These are phyloP conservation scores for Poeciliopsis occidentalis DNA, from an alignment of 2,113 vertebrate genomes.

Conservation along the genomic window DNA sequence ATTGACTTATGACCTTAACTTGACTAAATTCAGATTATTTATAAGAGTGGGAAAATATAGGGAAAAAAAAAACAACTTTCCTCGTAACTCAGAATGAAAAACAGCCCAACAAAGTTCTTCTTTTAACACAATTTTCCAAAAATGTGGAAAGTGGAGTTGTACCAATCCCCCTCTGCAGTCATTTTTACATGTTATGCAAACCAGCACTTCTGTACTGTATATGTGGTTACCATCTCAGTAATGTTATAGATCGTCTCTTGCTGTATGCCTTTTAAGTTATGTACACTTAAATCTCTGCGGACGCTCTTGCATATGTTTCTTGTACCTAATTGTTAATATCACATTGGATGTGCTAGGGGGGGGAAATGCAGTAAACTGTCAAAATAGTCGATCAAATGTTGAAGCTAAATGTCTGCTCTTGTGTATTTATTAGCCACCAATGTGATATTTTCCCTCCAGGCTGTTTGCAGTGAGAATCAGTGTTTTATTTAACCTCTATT, in stretches of 20 bases:
- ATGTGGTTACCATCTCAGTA: conserved; percentile 19
- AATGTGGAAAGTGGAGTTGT: conserved; percentile 24
- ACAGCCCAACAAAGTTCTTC: not conserved
- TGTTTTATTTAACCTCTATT: conserved; percentile 47
- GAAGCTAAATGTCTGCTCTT: conserved; percentile 45
- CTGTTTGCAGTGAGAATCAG: conserved; percentile 41
- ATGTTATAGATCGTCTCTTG: conserved; percentile 12
- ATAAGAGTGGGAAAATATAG: not conserved
- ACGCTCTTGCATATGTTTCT: conserved; percentile 43
- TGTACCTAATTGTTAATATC: conserved; percentile 57
- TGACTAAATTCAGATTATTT: not conserved
- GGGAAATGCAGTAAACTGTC: conserved; percentile 33
- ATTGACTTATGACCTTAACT: not conserved
- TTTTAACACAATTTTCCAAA: not conserved
- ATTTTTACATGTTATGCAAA: conserved; percentile 38
- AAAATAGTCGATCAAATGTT: conserved; percentile 54
- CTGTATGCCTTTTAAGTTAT: conserved; percentile 37
- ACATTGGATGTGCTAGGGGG: conserved; percentile 26
- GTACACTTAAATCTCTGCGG: conserved; percentile 28
- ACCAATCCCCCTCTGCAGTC: conserved; percentile 35
- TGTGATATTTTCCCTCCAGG: conserved; percentile 43
- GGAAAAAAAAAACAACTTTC: no score
- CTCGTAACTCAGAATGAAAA: not conserved
- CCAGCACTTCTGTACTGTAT: conserved; percentile 4
- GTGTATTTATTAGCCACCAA: conserved; percentile 62